Evolutionary conservation across 2,113 vertebrate species (phyloP), one percentile per base, ranked within the genome.

Genomic region (Falcunculus frontatus): DNA sequence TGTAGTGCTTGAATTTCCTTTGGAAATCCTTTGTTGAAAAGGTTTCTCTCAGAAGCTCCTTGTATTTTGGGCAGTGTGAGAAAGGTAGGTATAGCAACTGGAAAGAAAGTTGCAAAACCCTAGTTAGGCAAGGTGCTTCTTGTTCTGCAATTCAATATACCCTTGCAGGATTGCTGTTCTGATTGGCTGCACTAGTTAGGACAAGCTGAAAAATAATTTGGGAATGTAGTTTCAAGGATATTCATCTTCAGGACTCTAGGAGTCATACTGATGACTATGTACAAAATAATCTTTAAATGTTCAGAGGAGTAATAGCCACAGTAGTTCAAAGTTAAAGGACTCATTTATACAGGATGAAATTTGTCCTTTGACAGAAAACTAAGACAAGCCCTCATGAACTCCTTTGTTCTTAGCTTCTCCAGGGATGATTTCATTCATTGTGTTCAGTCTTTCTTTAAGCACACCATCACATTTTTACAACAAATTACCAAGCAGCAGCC

Each of bases 1-100:
- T 90, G 78, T 97, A 97, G 41, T 78, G 84, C 42, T 96, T 87
- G 68, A 97, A 32, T 16, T 94, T 95, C 42, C 46, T 90, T 77
- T 90, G 91, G 68, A 95, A 97, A 67, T 91, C 64, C 37, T 47
- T 57, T 42, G 95, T 95, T 76, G 56, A 37, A 73, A 92, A 90
- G 6, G 97, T 97, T 95, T 97, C 89, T 52, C 55, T 93, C 74
- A 95, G 60, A 83, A 98, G 95, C 33, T 95, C 8, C 1, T 79
- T 80, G 76, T 97, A 94, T 69, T 86, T 96, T 73, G 97, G 93
- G 44, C 97, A 98, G 44, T 93, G 76, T 80, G 88, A 91, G 81
- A 93, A 94, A 57, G 97, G 97, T 56, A 97, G 89, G 22, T 87
- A 68, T 13, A 98, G 75, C 95, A 97, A 74, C 97, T 98, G 93